These are phyloP conservation scores for Panagrolaimus sp. DNA, from an alignment of 1,140 invertebrate species.

Conservation along the genomic window DNA sequence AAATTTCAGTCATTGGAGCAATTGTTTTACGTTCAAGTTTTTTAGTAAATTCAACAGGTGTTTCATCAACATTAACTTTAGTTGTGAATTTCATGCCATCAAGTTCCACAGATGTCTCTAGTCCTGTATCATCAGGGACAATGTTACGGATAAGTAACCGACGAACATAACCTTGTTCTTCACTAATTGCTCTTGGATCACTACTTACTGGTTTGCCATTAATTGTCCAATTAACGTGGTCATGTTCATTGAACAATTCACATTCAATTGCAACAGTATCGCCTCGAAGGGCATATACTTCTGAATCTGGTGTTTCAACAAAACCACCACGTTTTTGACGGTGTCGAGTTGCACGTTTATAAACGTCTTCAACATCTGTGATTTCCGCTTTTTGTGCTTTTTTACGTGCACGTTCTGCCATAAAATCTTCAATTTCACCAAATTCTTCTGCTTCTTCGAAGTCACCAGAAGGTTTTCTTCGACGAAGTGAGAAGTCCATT, in stretches of 20 bases:
- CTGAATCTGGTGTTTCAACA: conserved; percentile 12
- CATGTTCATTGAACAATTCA: conserved; percentile 51
- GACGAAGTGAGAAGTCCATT: conserved; percentile 2
- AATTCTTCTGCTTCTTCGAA: not conserved
- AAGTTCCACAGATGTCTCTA: conserved; percentile 22
- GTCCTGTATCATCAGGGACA: conserved; percentile 35
- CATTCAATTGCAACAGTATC: conserved; percentile 49
- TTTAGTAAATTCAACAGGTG: conserved; percentile 48
- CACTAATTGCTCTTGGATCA: conserved; percentile 27
- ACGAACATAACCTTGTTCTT: conserved; percentile 41
- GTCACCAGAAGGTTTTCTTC: not conserved
- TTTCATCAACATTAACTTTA: conserved; percentile 47
- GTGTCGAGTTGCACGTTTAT: conserved; percentile 18
- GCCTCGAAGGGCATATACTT: conserved; percentile 40
- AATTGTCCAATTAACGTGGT: conserved; percentile 46
- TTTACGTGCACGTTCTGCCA: not conserved
- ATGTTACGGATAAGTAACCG: conserved; percentile 42
- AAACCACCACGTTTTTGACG: conserved; percentile 28
- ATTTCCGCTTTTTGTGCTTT: conserved; percentile 6
- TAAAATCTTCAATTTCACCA: conserved; percentile 2
- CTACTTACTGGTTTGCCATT: conserved; percentile 38
- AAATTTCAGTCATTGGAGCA: conserved; percentile 33
- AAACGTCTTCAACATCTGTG: conserved; percentile 2
- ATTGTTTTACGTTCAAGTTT: conserved; percentile 42
- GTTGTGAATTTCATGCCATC: conserved; percentile 31